Evolutionary conservation across 2,113 vertebrate genomes (phyloP).

Genomic region (Anolis sagrei): DNA sequence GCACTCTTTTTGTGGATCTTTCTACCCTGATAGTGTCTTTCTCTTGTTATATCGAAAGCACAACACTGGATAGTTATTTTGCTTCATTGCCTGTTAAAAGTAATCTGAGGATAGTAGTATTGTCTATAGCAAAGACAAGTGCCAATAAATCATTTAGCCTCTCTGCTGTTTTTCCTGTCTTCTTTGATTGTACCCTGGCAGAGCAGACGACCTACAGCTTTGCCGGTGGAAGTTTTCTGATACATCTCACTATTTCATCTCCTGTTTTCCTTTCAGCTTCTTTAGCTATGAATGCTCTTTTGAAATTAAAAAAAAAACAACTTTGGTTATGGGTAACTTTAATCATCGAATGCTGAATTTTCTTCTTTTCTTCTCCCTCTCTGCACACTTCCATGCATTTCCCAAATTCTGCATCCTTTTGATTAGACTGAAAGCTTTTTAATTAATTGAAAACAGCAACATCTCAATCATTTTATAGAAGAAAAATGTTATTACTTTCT

Average conservation of each 20-base stretch:
- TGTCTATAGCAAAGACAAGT: slow-evolving; percentile 42
- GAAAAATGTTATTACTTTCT: not conserved
- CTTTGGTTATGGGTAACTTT: slow-evolving; percentile 18
- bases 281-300: slow-evolving; percentile 40
- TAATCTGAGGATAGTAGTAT: slow-evolving; percentile 9
- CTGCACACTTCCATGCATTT: slow-evolving; percentile 41
- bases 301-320: slow-evolving; percentile 38
- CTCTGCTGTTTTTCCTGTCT: slow-evolving; percentile 49
- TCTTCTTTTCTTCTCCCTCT: slow-evolving; percentile 14
- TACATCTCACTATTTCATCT: slow-evolving; percentile 56
- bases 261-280: slow-evolving; percentile 27
- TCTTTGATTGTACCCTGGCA: slow-evolving; percentile 54
- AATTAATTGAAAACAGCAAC: not conserved
- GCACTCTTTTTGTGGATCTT: slow-evolving; percentile 43
- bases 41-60: slow-evolving; percentile 51
- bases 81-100: slow-evolving; percentile 34
- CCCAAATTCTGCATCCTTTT: not conserved
- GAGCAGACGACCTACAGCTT: slow-evolving; percentile 44
- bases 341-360: slow-evolving; percentile 23
- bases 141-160: slow-evolving; percentile 59
- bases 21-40: slow-evolving; percentile 49
- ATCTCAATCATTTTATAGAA: not conserved
- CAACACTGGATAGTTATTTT: slow-evolving; percentile 45
- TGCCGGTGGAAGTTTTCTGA: slow-evolving; percentile 48
- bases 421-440: not conserved